phyloP scores from a whole-genome alignment of 2,888 invertebrate species.

The Hecatera dysodea region DNA sequence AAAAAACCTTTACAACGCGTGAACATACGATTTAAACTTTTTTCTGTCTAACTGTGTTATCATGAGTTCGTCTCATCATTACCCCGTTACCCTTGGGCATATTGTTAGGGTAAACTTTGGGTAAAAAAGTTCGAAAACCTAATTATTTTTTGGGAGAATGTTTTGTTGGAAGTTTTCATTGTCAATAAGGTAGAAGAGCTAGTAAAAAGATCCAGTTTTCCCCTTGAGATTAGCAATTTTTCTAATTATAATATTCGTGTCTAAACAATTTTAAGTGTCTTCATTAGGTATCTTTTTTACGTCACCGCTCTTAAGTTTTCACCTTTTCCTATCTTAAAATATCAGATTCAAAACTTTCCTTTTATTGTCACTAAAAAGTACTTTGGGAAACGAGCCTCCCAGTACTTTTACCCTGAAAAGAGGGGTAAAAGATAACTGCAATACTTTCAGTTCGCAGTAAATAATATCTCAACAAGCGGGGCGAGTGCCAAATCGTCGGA shows the following conservation, averaged over 20 bases:
- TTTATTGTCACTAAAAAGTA: slow-evolving; percentile 18
- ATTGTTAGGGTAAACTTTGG: slow-evolving; percentile 33
- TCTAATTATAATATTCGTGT: not conserved
- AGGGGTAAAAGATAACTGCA: slow-evolving; percentile 52
- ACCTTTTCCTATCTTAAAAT: slow-evolving; percentile 4
- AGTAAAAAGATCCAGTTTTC: slow-evolving; percentile 18
- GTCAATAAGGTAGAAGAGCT: slow-evolving; percentile 12
- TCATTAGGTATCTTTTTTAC: not conserved
- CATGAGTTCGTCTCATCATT: slow-evolving; percentile 51
- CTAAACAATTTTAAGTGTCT: not conserved
- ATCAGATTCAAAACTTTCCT: slow-evolving; percentile 32
- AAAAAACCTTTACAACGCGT: slow-evolving; percentile 58
- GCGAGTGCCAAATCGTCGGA: slow-evolving; percentile 63
- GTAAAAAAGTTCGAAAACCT: slow-evolving; percentile 32
- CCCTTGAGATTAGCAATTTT: slow-evolving; percentile 7
- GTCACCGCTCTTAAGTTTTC: not conserved
- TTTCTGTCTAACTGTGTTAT: slow-evolving; percentile 57
- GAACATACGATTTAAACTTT: slow-evolving; percentile 64
- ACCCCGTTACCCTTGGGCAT: slow-evolving; percentile 45
- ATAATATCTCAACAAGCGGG: slow-evolving; percentile 56
- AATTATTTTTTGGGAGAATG: slow-evolving; percentile 41
- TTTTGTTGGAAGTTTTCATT: slow-evolving; percentile 37
- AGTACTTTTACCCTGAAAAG: slow-evolving; percentile 23
- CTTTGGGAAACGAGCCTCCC: slow-evolving; percentile 21
- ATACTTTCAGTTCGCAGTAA: slow-evolving; percentile 59